Evolutionary conservation across 2,888 invertebrate species (phyloP).

Genomic region (Andrena minutula): DNA sequence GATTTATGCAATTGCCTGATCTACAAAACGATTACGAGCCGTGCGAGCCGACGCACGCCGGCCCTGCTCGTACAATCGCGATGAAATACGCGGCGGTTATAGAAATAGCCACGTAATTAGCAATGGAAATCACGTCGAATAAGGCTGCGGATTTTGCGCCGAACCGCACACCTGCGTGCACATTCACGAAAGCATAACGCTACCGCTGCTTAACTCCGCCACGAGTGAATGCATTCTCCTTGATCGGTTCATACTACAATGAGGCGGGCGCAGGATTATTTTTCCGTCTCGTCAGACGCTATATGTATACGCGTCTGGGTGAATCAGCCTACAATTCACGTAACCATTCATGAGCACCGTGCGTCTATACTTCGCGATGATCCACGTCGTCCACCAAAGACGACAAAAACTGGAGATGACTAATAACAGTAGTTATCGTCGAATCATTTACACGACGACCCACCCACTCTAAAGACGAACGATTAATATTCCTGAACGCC

Average conservation of each 20-base stretch:
- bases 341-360: slow-evolving; percentile 32
- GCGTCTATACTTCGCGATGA: background rate
- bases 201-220: too few species aligned
- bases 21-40: slow-evolving; percentile 12
- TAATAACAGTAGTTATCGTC: background rate
- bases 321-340: slow-evolving; percentile 13
- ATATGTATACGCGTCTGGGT: background rate
- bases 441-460: slow-evolving; percentile 19
- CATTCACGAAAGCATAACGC: background rate
- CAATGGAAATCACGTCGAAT: slow-evolving; percentile 48
- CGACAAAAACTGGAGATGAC: background rate
- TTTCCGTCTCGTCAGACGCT: background rate
- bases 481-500: background rate
- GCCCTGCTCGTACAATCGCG: slow-evolving; percentile 6
- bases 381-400: slow-evolving; percentile 20
- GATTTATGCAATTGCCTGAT: slow-evolving; percentile 23
- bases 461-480: slow-evolving; percentile 1
- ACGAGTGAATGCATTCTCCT: background rate
- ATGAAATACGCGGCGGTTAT: slow-evolving; percentile 19
- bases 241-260: background rate
- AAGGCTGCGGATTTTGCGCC: slow-evolving; percentile 22
- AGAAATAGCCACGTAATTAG: slow-evolving; percentile 44
- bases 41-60: background rate
- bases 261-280: background rate
- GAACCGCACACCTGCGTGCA: background rate